Conservation (phyloP, 1,140 invertebrate genomes). For the Bradysia coprophila region DNA sequence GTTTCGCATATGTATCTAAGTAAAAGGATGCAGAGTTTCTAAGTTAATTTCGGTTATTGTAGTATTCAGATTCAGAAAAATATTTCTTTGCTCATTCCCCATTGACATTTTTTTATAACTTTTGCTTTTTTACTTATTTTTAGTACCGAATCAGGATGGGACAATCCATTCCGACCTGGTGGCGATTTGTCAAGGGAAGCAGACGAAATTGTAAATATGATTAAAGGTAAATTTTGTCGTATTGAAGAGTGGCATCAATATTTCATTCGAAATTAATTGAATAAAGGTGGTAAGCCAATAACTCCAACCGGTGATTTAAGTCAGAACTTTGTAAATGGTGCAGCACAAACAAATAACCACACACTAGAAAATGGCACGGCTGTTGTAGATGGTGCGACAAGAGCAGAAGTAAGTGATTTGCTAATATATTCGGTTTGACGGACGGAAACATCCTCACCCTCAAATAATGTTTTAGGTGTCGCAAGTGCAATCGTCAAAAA, state of each 20-base stretch:
- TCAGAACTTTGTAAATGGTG: slow-evolving; percentile 20
- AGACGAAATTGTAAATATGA: slow-evolving; percentile 87
- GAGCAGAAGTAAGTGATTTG: slow-evolving; percentile 16
- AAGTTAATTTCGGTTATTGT: no score
- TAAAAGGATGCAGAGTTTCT: no score
- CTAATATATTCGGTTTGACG: no score
- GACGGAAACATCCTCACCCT: no score
- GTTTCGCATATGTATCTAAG: no score
- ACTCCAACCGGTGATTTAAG: slow-evolving; percentile 36
- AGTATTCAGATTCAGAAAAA: no score
- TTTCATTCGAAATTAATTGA: not conserved
- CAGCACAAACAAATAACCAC: slow-evolving; percentile 13
- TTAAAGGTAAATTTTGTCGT: slow-evolving; percentile 41
- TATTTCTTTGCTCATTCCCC: no score
- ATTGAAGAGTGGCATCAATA: not conserved
- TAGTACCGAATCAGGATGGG: slow-evolving; percentile 88
- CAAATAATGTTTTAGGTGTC: slow-evolving; percentile 10
- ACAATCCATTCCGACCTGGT: slow-evolving; percentile 92
- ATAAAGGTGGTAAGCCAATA: slow-evolving; percentile 49
- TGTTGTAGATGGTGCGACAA: slow-evolving; percentile 16
- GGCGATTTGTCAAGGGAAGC: slow-evolving; percentile 87
- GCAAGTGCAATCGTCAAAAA: slow-evolving; percentile 22
- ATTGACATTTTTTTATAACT: no score
- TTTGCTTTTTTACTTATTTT: slow-evolving; percentile 23
- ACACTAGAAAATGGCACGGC: slow-evolving; percentile 14